Percentiles rank a stretch among this genome's conserved stretches.
phyloP scores from a whole-genome alignment of 2,888 invertebrate species.

The Saturnia japonica region DNA sequence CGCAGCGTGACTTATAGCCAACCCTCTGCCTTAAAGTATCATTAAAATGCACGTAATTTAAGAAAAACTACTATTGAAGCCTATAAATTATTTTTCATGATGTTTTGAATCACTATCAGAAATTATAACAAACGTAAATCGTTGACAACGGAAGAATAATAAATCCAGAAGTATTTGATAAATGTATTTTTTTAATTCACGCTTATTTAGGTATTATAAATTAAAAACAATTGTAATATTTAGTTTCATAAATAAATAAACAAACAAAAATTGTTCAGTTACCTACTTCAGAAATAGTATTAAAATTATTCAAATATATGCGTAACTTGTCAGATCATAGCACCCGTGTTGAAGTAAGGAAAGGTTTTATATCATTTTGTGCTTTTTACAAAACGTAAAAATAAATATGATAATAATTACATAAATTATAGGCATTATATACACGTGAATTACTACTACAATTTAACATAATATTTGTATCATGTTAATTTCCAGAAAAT shows the following conservation, averaged over 20 bases:
- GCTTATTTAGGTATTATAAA: too few species aligned
- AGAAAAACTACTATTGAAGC: conserved; percentile 30
- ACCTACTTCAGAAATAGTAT: conserved; percentile 25
- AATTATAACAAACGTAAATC: background rate
- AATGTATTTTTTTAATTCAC: too few species aligned
- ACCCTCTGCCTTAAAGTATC: conserved; percentile 56
- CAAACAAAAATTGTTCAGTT: background rate
- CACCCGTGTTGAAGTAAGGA: conserved; percentile 26
- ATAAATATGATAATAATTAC: background rate
- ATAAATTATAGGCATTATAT: background rate
- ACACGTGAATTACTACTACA: background rate
- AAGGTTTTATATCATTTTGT: background rate
- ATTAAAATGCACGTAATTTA: conserved; percentile 47
- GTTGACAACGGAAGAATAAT: background rate
- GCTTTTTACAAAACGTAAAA: background rate
- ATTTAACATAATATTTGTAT: background rate
- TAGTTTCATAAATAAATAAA: background rate
- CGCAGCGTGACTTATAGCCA: conserved; percentile 61
- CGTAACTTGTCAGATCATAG: conserved; percentile 32
- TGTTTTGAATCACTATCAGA: background rate
- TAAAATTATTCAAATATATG: conserved; percentile 45
- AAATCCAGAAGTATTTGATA: background rate
- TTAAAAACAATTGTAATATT: background rate
- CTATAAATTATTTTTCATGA: conserved; percentile 28
- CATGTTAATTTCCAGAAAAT: too few species aligned